Base-by-base conservation (phyloP, 2,113 vertebrate genomes). In the Chionomys nivalis region DNA sequence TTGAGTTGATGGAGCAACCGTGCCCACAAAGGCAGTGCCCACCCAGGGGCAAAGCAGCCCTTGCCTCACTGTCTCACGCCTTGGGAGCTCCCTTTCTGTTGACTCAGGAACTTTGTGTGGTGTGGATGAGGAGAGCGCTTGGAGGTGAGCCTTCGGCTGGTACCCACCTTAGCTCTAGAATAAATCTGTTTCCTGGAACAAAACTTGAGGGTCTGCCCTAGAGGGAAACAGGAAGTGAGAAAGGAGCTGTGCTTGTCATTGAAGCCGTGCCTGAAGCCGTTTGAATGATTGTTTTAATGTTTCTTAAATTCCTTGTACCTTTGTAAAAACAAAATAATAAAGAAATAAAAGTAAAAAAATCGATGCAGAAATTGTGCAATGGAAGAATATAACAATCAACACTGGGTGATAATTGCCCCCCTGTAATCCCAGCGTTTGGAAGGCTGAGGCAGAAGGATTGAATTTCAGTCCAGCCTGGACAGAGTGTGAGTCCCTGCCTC, bases 181-280 rank as follows among this genome's bases (percentile, higher is more conserved):
- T 87, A 39, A 91, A 12, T 55, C 87, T 96, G 96, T 89, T 97
- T 96, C 97, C 97, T 92, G 93, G 83, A 98, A 83, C 63, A 70
- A 94, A 90, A 90, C 86, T 95, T 97, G 89, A 97, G 96, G 95
- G 72, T 75, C 70, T 97, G 93, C 97, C 95, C 95, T 16, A 86
- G 47, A 87, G 68, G n/a, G 86, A 93, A 75, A 95, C 87, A 86
- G 83, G 76, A 87, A 97, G 75, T 76, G 94, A 93, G 61, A 96
- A 97, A 95, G 58, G 58, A 21, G 93, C 97, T 97, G 94, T 13
- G 68, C 2, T 26, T 98, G 95, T 91, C n/a, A 63, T 98, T 97
- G 97, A 97, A 98, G 97, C 95, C 49, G 98, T 98, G 98, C 98
- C 98, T 99, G 98, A 98, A 97, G 98, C 91, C 39, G 94, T 95